Conservation (phyloP, 2,797 vertebrate species). For the Clarias platycephalus region DNA sequence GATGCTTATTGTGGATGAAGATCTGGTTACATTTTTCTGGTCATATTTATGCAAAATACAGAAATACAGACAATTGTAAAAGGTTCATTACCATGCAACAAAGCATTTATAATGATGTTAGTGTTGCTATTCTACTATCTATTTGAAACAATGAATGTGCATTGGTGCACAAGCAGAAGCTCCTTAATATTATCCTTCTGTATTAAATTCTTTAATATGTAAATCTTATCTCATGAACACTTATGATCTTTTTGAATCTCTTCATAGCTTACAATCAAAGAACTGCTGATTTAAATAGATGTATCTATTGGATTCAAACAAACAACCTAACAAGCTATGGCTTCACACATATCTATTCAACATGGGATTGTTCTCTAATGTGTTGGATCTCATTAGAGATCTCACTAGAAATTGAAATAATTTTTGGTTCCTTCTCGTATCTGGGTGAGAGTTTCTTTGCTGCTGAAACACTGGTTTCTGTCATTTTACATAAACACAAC, state of each 20-base stretch:
- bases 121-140: neutral
- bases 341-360: neutral
- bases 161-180: neutral
- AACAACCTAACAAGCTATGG: neutral
- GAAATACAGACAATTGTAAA: neutral
- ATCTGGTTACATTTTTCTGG: neutral
- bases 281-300: neutral
- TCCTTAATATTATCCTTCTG: neutral
- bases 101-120: neutral
- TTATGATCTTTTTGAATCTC: neutral
- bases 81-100: neutral
- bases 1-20: neutral
- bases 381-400: neutral
- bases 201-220: neutral
- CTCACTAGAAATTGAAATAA: neutral
- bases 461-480: neutral
- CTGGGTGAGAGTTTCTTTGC: neutral
- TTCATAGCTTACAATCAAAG: neutral
- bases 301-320: neutral
- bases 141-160: neutral
- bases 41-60: constrained; percentile 12
- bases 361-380: neutral
- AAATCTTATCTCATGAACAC: neutral
- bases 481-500: neutral
- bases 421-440: neutral